These are phyloP conservation scores for Halotydeus destructor DNA, from an alignment of 1,140 invertebrate species.

Conservation along the genomic window DNA sequence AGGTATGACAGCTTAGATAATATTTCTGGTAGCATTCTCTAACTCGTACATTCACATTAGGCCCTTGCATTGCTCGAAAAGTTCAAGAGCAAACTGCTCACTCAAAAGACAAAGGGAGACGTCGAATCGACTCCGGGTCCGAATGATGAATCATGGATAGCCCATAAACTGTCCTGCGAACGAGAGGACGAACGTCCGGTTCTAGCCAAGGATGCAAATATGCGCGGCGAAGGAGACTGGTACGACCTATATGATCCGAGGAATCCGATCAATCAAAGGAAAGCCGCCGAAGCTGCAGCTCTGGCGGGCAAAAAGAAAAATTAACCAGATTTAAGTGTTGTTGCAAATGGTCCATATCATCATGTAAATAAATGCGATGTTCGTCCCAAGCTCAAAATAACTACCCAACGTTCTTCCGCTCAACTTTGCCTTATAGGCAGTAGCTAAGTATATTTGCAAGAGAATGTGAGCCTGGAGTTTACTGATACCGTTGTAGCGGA, in stretches of 20 bases:
- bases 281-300: slow-evolving; percentile 23
- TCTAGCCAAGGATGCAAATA: slow-evolving; percentile 84
- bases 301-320: neutral
- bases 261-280: slow-evolving; percentile 73
- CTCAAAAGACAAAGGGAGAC: slow-evolving; percentile 34
- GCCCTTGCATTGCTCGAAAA: slow-evolving; percentile 38
- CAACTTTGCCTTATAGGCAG: neutral
- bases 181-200: slow-evolving; percentile 43
- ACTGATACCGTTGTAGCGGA: no score
- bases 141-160: slow-evolving; percentile 14
- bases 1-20: slow-evolving; percentile 25
- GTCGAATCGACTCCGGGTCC: no score
- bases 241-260: slow-evolving; percentile 88
- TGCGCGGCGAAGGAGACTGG: slow-evolving; percentile 66
- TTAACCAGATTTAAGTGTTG: neutral
- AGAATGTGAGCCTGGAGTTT: no score
- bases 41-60: slow-evolving; percentile 1
- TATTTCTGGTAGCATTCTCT: no score
- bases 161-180: slow-evolving; percentile 10
- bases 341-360: neutral
- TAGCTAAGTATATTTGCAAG: no score
- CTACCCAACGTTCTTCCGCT: neutral
- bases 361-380: neutral
- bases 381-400: neutral
- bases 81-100: slow-evolving; percentile 54